Base-by-base conservation (phyloP, 2,888 invertebrate genomes). In the Lordiphosa andalusiaca region DNA sequence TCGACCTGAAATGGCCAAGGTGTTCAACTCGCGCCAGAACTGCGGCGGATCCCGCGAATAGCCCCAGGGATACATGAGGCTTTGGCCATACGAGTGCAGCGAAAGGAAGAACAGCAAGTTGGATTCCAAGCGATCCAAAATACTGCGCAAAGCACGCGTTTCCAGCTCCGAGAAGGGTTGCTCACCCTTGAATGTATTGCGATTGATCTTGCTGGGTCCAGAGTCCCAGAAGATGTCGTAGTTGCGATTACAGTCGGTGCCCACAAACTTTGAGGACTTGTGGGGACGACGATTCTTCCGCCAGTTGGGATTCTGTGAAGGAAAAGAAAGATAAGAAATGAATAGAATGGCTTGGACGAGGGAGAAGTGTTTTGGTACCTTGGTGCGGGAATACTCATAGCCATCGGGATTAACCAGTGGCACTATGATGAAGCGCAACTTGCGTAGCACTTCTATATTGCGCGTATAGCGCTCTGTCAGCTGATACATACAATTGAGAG, bases 341-440 rank as follows among this genome's bases (percentile, higher is more conserved):
- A 7, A 7, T 7, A 25, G n/a, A 25, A 2, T 23, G 23, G 23
- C 6, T 6, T 23, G 1, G 7, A 6, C 16, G 16, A 10, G 3
- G 6, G 6, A 6, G 3, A 12, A 16, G 16, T 16, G 16, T 1
- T 16, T 16, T 16, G 2, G 2, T 16, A 91, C 91, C 78, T 86
- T 84, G 13, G 88, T 90, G 60, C 91, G 91, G 0, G 92, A 90
- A 85, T 90, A 94, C 69, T 92, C 93, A 73, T 94, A 94, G 0
- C 94, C 94, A 86, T 95, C 94, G 19, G 94, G 94, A 87, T 95
- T 95, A 9, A 92, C 90, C 0, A 93, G 86, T 0, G 94, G 94
- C 53, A 94, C 84, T 36, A 93, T 90, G 68, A 92, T 92, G 91
- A 94, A 94, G 74, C 94, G 93, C 21, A 93, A 89, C 39, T 91